Base-by-base conservation (phyloP, 1,140 invertebrate species). In the Heliconius hermathena region DNA sequence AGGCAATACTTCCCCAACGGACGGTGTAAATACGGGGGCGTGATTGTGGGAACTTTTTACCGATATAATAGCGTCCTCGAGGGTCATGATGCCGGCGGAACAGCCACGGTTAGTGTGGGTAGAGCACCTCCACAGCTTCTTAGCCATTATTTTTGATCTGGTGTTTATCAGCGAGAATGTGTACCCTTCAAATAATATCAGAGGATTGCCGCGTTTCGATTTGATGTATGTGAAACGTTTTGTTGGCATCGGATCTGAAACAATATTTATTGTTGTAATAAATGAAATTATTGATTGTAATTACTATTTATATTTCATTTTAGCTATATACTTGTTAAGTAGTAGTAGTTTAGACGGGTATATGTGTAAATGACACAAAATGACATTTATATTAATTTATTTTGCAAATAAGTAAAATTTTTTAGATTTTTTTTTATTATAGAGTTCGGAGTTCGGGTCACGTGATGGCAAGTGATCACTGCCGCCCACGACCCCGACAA, bases 31-130 rank as follows among this genome's bases (percentile, higher is more conserved):
- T 29, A 71, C 33, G 6, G 71, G 76, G 18, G 29, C 49, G 52
- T 82, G 78, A 29, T 82, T 82, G 46, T 82, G 81, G 6, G 52
- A 33, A 16, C 71, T 57, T 60, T 74, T 76, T 3, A 79, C 13
- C 8, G 22, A 54, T 4, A 71, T 29, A 4, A 83, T 72, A 26
- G 46, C 71, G 2, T 82, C 73, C 8, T 81, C 78, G 8, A 83
- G 4, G 0, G 81, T 84, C 1, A 54, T 49, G 1, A 84, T 8
- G 2, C 73, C 13, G 1, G 79, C 84, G 18, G 33, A 46, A 26
- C 87, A 87, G 2, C 82, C 82, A 5, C 81, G 81, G n/a, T 72
- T 75, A 52, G 77, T 79, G 54, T 87, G 85, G 22, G 82, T 85
- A 0, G 84, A 87, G 71, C 85, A 88, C 4, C 73, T 46, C 82